Conservation (phyloP, 2,113 vertebrate species). For the Phrynocephalus versicolor region DNA sequence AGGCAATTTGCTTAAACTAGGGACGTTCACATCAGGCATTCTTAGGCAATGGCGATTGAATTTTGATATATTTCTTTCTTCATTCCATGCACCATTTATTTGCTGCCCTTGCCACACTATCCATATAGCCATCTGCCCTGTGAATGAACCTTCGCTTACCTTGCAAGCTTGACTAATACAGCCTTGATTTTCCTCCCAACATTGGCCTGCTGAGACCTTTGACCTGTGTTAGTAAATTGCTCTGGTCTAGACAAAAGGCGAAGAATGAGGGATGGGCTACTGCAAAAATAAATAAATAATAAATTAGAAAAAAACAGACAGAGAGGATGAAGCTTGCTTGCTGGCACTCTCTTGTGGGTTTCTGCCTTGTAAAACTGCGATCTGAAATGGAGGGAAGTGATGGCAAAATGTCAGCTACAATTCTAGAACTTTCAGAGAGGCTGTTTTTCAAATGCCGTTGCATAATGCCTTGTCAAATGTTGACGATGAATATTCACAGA, state of each 20-base stretch:
- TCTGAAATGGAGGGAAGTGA: not conserved
- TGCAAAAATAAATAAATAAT: too few species aligned
- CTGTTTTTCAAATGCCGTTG: not conserved
- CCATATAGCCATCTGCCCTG: not conserved
- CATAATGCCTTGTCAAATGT: not conserved
- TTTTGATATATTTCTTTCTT: constrained; percentile 23
- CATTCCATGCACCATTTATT: not conserved
- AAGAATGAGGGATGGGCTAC: constrained; percentile 21
- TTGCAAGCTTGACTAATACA: not conserved
- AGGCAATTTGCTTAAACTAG: not conserved
- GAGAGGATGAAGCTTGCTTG: constrained; percentile 11
- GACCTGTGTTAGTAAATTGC: constrained; percentile 20
- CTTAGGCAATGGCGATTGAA: not conserved
- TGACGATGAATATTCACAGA: not conserved
- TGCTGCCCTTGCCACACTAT: constrained; percentile 2
- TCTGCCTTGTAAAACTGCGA: not conserved
- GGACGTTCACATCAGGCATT: not conserved
- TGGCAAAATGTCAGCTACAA: not conserved
- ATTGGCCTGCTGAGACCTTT: constrained; percentile 16
- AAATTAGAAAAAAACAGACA: too few species aligned
- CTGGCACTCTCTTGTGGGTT: not conserved
- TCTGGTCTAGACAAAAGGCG: constrained; percentile 14
- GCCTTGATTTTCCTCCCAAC: constrained; percentile 26
- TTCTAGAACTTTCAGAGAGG: not conserved
- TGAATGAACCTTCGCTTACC: constrained; percentile 1